These are phyloP conservation scores for Olivierus martensii DNA, from an alignment of 1,140 invertebrate species.

Conservation along the genomic window DNA sequence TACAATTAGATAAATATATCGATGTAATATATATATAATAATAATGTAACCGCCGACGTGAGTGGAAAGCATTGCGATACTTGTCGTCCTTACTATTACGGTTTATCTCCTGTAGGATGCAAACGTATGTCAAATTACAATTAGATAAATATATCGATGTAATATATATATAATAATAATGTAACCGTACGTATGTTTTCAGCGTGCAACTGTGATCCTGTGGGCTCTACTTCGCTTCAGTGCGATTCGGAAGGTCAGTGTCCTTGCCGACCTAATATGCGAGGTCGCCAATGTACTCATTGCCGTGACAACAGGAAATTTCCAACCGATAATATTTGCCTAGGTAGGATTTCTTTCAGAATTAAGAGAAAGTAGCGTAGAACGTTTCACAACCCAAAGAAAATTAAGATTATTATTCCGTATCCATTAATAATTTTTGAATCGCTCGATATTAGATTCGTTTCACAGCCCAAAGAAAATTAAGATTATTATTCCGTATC, in stretches of 20 bases:
- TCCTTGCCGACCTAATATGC: slow-evolving; percentile 78
- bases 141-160: background rate
- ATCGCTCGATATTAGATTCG: no score
- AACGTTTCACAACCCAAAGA: no score
- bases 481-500: no score
- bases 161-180: no score
- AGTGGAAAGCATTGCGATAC: slow-evolving; percentile 68
- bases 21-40: background rate
- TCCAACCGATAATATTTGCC: slow-evolving; percentile 56
- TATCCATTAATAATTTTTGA: no score
- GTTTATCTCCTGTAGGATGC: slow-evolving; percentile 72
- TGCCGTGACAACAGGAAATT: slow-evolving; percentile 87
- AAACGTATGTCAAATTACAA: no score
- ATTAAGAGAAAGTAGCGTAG: no score
- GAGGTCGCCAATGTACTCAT: slow-evolving; percentile 69
- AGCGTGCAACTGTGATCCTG: slow-evolving; percentile 70
- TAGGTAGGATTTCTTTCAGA: no score
- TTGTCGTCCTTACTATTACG: slow-evolving; percentile 71
- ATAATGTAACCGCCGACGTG: no score
- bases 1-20: background rate
- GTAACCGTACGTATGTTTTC: slow-evolving; percentile 1
- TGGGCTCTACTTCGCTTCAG: slow-evolving; percentile 69
- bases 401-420: no score
- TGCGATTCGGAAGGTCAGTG: slow-evolving; percentile 71
- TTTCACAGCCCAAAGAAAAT: no score